A percentile compares a stretch with the other conserved stretches of the same genome.
phyloP scores from a whole-genome alignment of 1,140 invertebrate genomes.

The Nasonia giraulti region DNA sequence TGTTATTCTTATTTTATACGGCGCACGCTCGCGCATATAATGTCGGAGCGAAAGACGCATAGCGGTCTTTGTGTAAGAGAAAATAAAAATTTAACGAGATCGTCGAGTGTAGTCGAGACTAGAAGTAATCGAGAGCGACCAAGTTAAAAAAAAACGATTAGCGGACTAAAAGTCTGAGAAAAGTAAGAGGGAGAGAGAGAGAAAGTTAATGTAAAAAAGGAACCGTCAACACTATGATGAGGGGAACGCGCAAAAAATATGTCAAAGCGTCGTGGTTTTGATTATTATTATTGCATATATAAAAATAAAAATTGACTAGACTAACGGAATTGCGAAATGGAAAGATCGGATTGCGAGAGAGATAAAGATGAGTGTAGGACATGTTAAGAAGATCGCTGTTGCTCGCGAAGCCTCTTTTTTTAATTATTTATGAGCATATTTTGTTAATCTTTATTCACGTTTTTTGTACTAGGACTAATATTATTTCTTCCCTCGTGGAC shows the following conservation, averaged over 20 bases:
- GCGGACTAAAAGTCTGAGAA: not conserved
- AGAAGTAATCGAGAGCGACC: not conserved
- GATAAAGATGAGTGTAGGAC: conserved; percentile 56
- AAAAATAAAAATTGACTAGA: conserved; percentile 48
- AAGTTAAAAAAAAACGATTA: not conserved
- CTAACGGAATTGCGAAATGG: conserved; percentile 53
- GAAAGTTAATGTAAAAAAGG: conserved; percentile 46
- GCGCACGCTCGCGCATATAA: conserved; percentile 32
- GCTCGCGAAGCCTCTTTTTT: conserved; percentile 66
- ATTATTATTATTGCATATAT: conserved; percentile 8
- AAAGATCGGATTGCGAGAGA: conserved; percentile 53
- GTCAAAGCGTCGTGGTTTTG: conserved; percentile 45
- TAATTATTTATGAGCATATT: conserved; percentile 70
- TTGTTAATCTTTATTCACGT: conserved; percentile 72
- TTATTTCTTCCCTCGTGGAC: conserved; percentile 59
- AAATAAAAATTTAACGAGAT: conserved; percentile 16
- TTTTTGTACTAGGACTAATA: conserved; percentile 62
- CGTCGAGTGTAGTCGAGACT: conserved; percentile 17
- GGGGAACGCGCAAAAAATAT: not conserved
- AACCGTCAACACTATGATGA: conserved; percentile 37
- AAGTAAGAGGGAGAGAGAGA: not conserved
- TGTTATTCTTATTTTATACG: conserved; percentile 34
- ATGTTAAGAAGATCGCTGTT: conserved; percentile 67
- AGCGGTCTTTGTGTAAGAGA: conserved; percentile 22
- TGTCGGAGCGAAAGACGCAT: conserved; percentile 47